Conservation (phyloP, 2,888 invertebrate species). For the Cheilosia pagana region DNA sequence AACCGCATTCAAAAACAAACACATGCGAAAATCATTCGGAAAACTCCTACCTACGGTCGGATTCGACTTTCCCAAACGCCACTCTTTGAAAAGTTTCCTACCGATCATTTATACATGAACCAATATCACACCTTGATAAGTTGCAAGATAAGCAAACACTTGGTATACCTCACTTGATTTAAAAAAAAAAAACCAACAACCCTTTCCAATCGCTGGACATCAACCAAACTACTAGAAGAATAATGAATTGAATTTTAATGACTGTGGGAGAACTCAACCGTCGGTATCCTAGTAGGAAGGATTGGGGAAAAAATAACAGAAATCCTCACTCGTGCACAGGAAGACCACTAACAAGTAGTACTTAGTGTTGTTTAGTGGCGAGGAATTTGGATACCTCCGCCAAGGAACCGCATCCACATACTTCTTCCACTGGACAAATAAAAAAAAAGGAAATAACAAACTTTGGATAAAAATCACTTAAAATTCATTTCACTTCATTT, state of each 20-base stretch:
- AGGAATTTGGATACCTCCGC: slow-evolving; percentile 23
- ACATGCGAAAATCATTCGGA: background rate
- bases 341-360: slow-evolving; percentile 45
- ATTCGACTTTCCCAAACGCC: slow-evolving; percentile 34
- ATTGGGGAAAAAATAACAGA: slow-evolving; percentile 1
- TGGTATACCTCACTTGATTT: background rate
- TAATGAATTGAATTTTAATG: slow-evolving; percentile 74
- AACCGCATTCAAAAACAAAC: too few species aligned
- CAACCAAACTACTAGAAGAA: slow-evolving; percentile 35
- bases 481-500: slow-evolving; percentile 73
- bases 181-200: slow-evolving; percentile 1
- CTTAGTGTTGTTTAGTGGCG: slow-evolving; percentile 38
- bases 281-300: slow-evolving; percentile 2
- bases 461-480: slow-evolving; percentile 74
- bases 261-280: slow-evolving; percentile 55
- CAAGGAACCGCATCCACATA: slow-evolving; percentile 16
- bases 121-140: slow-evolving; percentile 46
- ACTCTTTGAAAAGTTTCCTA: slow-evolving; percentile 4
- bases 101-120: slow-evolving; percentile 35
- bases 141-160: slow-evolving; percentile 41
- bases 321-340: slow-evolving; percentile 23
- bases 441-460: slow-evolving; percentile 40
- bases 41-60: slow-evolving; percentile 18
- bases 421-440: slow-evolving; percentile 5
- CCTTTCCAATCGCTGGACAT: slow-evolving; percentile 23